phyloP scores from a whole-genome alignment of 2,797 vertebrate genomes.

The Jordanella pulchra region DNA sequence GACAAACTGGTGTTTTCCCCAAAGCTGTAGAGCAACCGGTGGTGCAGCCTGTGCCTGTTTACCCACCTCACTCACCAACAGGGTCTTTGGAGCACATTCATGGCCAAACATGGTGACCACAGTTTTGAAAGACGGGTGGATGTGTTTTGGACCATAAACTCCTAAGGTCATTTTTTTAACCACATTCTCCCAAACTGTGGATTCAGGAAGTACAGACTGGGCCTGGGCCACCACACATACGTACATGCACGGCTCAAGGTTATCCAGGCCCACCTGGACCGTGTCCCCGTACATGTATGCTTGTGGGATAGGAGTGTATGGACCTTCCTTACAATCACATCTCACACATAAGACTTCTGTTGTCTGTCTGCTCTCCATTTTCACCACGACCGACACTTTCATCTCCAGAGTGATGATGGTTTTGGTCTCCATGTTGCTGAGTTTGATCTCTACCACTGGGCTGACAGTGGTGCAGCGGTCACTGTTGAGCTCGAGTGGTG shows the following conservation, averaged over 20 bases:
- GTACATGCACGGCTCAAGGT: slow-evolving; percentile 95
- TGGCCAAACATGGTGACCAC: slow-evolving; percentile 95
- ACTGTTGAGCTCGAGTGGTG: slow-evolving; percentile 90
- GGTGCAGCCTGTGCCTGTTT: slow-evolving; percentile 81
- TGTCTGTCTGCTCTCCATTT: slow-evolving; percentile 82
- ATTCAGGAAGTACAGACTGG: slow-evolving; percentile 80
- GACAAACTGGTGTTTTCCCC: slow-evolving; percentile 95
- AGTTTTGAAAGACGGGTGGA: slow-evolving; percentile 95
- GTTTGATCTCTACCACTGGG: slow-evolving; percentile 92
- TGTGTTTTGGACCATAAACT: slow-evolving; percentile 94
- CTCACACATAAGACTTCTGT: slow-evolving; percentile 88
- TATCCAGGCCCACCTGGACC: slow-evolving; percentile 89
- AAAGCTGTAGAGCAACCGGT: slow-evolving; percentile 90
- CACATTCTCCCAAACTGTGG: slow-evolving; percentile 93
- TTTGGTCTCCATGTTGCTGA: slow-evolving; percentile 93
- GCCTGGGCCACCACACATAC: slow-evolving; percentile 87
- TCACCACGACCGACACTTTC: slow-evolving; percentile 90
- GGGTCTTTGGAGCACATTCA: slow-evolving; percentile 90
- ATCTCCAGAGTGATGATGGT: slow-evolving; percentile 88
- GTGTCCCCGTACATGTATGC: slow-evolving; percentile 87
- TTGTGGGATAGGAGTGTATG: slow-evolving; percentile 82
- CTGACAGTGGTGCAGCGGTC: slow-evolving; percentile 91
- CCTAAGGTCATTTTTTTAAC: slow-evolving; percentile 92
- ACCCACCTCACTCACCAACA: slow-evolving; percentile 88
- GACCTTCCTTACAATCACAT: slow-evolving; percentile 93